Evolutionary conservation across 1,140 invertebrate genomes (phyloP), one percentile per base, ranked within the genome.

Genomic region (Drosophila kohkoa): DNA sequence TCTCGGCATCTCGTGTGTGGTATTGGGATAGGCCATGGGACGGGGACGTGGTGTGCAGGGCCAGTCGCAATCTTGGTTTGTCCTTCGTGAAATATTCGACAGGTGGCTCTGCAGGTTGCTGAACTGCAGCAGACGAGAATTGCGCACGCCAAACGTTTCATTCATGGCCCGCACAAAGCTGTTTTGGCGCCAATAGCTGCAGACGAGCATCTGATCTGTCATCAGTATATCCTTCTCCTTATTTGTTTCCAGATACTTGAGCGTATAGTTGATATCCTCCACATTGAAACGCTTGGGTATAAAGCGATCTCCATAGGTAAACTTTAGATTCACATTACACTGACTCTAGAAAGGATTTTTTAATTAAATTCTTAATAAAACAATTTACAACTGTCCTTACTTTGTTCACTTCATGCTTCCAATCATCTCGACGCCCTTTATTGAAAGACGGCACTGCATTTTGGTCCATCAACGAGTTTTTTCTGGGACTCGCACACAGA

Each of bases 1-100:
- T 57, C 38, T 75, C 87, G 0, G 78, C 74, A 91, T 75, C 41
- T 91, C 89, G 48, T 91, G 88, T 5, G 91, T 92, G n/a, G 83
- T 80, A 38, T 81, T 81, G 10, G 80, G 49, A 58, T 75, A 81
- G 1, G 83, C 89, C 6, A 69, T 48, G 0, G 91, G 91, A 3
- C 86, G 72, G 1, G 43, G 10, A 2, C 91, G 78, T 3, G 91
- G 89, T 20, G 25, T 59, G 35, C 91, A 92, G 3, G 73, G 75
- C 91, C 91, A 92, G 64, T 92, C 91, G 5, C 30, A 46, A 30
- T 76, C 75, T 6, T 13, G 41, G 10, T 41, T 32, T 1, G n/a
- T 55, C 1, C 6, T 70, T 48, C 5, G 6, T 43, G 54, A 38
- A 20, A 52, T 6, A n/a, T 54, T n/a, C 5, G 54, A 16, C 15